Evolutionary conservation across 1,140 invertebrate species (phyloP).

Genomic region (Protaetia brevitarsis): DNA sequence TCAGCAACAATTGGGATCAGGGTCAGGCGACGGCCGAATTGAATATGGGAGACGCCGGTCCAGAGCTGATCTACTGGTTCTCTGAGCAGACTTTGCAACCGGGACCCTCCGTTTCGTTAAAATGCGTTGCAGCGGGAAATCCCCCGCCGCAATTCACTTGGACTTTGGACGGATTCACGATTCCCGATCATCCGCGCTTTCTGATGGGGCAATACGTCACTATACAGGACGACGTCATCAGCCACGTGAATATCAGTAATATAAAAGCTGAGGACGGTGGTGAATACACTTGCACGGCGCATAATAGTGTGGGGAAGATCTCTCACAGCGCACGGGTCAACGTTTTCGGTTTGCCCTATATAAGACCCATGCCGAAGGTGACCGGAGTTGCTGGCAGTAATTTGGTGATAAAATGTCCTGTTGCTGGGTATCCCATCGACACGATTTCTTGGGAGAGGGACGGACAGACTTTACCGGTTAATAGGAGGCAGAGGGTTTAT

Average conservation of each 20-base stretch:
- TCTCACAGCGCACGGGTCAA: slow-evolving; percentile 81
- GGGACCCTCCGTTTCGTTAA: slow-evolving; percentile 82
- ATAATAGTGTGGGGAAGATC: slow-evolving; percentile 73
- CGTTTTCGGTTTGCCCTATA: slow-evolving; percentile 86
- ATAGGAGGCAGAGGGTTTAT: slow-evolving; percentile 82
- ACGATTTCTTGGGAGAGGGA: slow-evolving; percentile 87
- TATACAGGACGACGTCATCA: slow-evolving; percentile 87
- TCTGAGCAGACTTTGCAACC: slow-evolving; percentile 86
- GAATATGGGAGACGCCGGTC: slow-evolving; percentile 78
- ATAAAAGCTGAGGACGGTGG: slow-evolving; percentile 88
- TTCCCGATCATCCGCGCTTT: slow-evolving; percentile 71
- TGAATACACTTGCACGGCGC: slow-evolving; percentile 83
- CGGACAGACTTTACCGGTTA: slow-evolving; percentile 77
- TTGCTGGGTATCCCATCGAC: slow-evolving; percentile 88
- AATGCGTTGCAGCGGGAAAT: slow-evolving; percentile 88
- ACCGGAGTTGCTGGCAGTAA: slow-evolving; percentile 84
- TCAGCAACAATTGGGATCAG: slow-evolving; percentile 80
- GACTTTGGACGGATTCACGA: slow-evolving; percentile 82
- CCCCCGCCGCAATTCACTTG: slow-evolving; percentile 86
- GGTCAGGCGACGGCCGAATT: slow-evolving; percentile 79
- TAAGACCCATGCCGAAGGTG: slow-evolving; percentile 86
- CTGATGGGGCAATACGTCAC: slow-evolving; percentile 89
- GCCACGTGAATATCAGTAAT: slow-evolving; percentile 89
- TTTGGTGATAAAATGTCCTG: slow-evolving; percentile 86
- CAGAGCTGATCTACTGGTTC: slow-evolving; percentile 84